Base-by-base conservation (phyloP, 2,113 vertebrate genomes). In the Camelus dromedarius region DNA sequence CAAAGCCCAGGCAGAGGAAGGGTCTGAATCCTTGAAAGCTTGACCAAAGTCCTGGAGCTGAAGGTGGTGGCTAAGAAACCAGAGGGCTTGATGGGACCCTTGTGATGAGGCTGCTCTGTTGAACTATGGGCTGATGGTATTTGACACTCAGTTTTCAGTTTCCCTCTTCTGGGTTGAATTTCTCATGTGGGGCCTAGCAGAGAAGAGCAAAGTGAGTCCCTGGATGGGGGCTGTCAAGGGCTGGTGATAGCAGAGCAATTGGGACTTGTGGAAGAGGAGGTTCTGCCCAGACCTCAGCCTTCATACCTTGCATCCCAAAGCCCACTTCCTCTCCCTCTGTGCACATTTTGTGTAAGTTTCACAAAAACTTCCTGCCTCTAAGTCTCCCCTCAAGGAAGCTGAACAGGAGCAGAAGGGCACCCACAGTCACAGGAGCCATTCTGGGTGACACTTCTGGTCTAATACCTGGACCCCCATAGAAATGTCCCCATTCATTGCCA, bases 401-500 rank as follows among this genome's bases (percentile, higher is more conserved):
- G 35, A 62, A 54, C 13, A 42, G 28, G 5, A 58, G 35, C 12
- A 77, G 28, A 86, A 46, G 28, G 42, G 38, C 4, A 67, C 1
- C 12, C 1, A 0, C 1, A 11, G 22, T 9, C 52, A 16, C 18
- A 48, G 46, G 32, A 66, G 11, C 14, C 46, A 2, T 32, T 28
- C 12, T 14, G 18, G 75, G 28, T 12, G 30, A 28, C 5, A 16
- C 30, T 8, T 35, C 58, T 89, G 77, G 42, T 42, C 69, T 67
- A 73, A 28, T 32, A 28, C n/a, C 8, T 13, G 56, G 50, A 54
- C 24, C 15, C 67, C 50, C 32, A 42, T 15, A 16, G 28, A 30
- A 1, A 38, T 30, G 46, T 81, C 9, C 58, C 5, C 22, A 3
- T n/a, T 77, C 54, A 64, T 66, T 38, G 52, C 32, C 54, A n/a